A percentile compares a stretch with the other conserved stretches of the same genome.
These are phyloP conservation scores for Pammene aurita DNA, from an alignment of 2,888 invertebrate genomes.

Conservation along the genomic window DNA sequence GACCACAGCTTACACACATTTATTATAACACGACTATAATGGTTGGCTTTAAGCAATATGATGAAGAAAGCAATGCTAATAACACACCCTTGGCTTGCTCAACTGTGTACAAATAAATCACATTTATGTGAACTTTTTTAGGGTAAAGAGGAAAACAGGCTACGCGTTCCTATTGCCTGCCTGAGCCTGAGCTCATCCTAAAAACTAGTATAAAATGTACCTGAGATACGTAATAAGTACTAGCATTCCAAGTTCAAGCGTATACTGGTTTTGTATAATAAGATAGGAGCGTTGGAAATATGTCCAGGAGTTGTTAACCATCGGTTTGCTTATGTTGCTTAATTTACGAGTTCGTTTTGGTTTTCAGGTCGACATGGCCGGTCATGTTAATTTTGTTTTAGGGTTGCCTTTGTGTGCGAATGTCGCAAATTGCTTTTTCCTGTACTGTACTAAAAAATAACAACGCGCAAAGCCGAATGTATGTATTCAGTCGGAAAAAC, in stretches of 20 bases:
- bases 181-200: not conserved
- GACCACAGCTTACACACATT: too few species aligned
- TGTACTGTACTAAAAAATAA: too few species aligned
- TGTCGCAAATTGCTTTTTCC: not conserved
- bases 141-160: conserved; percentile 49
- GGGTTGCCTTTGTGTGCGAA: not conserved
- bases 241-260: not conserved
- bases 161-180: not conserved
- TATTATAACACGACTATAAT: too few species aligned
- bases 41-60: conserved; percentile 1
- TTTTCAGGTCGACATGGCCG: conserved; percentile 26
- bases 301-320: conserved; percentile 37
- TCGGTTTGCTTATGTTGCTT: conserved; percentile 43
- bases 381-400: conserved; percentile 11
- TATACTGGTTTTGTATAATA: not conserved
- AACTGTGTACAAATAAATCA: conserved; percentile 61
- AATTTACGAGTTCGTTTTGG: conserved; percentile 48
- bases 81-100: conserved; percentile 37
- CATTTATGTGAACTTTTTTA: conserved; percentile 64
- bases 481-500: too few species aligned
- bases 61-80: not conserved
- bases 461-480: too few species aligned
- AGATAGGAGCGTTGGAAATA: not conserved
- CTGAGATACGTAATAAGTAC: not conserved
- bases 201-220: not conserved